Evolutionary conservation across 2,888 invertebrate genomes (phyloP), one percentile per base, ranked within the genome.

Genomic region (Drosophila falleni): DNA sequence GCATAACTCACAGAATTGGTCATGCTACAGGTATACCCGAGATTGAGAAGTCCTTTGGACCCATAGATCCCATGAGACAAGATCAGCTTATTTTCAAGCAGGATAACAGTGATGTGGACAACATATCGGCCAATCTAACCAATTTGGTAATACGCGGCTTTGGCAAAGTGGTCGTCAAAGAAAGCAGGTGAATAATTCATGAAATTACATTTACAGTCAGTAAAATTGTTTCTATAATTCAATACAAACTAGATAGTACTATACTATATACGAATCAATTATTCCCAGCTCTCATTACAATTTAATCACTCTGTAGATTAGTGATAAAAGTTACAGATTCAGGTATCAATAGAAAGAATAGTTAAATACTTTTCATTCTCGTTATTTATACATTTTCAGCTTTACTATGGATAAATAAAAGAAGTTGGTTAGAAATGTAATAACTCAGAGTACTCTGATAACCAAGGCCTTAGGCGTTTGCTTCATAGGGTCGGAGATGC

Each of bases 101-200:
- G 93, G 95, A 95, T 23, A 94, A 95, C 54, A 95, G 95, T 41
- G 95, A 95, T 33, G 95, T 95, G 2, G 95, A 95, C 1, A 95
- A 94, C 79, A 94, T 89, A 6, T 78, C 95, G 80, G 95, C 95
- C 26, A 95, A 95, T 19, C 92, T 96, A 35, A 94, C 95, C 74
- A 94, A 96, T 86, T 94, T 96, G 63, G 93, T 93, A 3, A 94
- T 95, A 13, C 93, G 94, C 16, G 96, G 96, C 53, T 95, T 96
- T 87, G 95, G 94, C 37, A 92, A 94, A 74, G 94, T 95, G 44
- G 92, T 94, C 85, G 94, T 96, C 66, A 92, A 95, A 74, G 93
- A 94, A 77, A 96, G 95, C 93, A 94, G 93, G 95, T 95, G 89
- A 94, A 94, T 93, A 56, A 2, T 6, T 10, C 53, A 51, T 19